Evolutionary conservation across 2,113 vertebrate genomes (phyloP).

Genomic region (Caretta caretta): DNA sequence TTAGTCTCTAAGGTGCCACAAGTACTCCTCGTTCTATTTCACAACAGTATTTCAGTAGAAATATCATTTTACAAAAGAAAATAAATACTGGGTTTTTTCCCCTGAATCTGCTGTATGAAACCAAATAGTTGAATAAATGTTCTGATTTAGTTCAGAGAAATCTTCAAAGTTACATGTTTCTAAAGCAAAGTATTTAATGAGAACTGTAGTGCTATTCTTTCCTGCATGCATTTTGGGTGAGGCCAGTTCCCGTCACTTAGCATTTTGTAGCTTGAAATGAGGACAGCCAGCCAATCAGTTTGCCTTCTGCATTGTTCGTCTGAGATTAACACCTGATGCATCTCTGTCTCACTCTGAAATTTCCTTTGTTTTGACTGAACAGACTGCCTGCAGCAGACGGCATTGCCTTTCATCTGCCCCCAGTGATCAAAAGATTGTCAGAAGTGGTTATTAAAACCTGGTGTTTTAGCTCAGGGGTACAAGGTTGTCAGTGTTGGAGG

Average conservation of each 20-base stretch:
- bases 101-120: accelerated
- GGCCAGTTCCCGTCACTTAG: accelerated
- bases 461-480: conserved; percentile 21
- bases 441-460: conserved; percentile 65
- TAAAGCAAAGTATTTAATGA: not conserved
- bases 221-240: accelerated
- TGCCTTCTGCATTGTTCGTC: conserved; percentile 4
- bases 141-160: not conserved
- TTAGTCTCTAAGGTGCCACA: no score
- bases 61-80: not conserved
- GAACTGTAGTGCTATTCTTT: not conserved
- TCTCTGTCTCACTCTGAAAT: conserved; percentile 72
- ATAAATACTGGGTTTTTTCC: accelerated
- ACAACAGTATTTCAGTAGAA: not conserved
- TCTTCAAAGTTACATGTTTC: not conserved
- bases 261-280: not conserved
- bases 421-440: conserved; percentile 66
- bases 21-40: not conserved
- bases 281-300: not conserved
- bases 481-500: conserved; percentile 15
- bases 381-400: conserved; percentile 61
- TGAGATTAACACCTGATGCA: conserved; percentile 77
- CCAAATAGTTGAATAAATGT: not conserved
- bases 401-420: conserved; percentile 74
- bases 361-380: conserved; percentile 75